Percentiles rank a stretch among this genome's conserved stretches.
These are phyloP conservation scores for Brachionus manjavacas DNA, from an alignment of 1,140 invertebrate genomes.

Conservation along the genomic window DNA sequence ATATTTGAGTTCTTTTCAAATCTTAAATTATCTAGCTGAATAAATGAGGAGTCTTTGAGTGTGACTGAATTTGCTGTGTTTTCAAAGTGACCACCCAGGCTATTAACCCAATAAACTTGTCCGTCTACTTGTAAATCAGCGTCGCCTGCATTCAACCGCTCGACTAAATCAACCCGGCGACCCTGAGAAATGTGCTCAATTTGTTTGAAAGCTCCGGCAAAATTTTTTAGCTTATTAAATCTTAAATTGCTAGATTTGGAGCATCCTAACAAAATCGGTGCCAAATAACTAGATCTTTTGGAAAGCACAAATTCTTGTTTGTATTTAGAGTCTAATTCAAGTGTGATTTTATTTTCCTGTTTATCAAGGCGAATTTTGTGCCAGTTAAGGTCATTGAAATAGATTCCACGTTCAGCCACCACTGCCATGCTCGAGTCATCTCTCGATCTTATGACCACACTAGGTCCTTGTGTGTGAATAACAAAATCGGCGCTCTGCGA, in stretches of 20 bases:
- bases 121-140: not conserved
- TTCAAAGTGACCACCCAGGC: not conserved
- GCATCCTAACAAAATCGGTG: not conserved
- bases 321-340: slow-evolving; percentile 41
- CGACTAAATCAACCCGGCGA: not conserved
- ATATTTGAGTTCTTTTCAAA: slow-evolving; percentile 21
- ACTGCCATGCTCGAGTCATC: slow-evolving; percentile 16
- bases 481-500: not conserved
- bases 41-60: slow-evolving; percentile 2
- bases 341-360: not conserved
- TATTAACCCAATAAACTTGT: not conserved
- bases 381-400: slow-evolving; percentile 28
- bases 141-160: not conserved
- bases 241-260: not conserved
- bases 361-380: slow-evolving; percentile 4
- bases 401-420: not conserved
- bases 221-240: slow-evolving; percentile 16
- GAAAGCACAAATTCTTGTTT: not conserved
- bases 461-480: slow-evolving; percentile 32
- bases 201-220: not conserved
- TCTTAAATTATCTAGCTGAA: slow-evolving; percentile 22
- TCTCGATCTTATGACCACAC: not conserved
- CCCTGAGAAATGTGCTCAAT: not conserved
- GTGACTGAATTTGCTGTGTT: not conserved
- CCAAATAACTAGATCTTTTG: not conserved